A percentile compares a stretch with the other conserved stretches of the same genome.
Conservation (phyloP, 2,797 vertebrate species). For the Spinus olivaceus region DNA sequence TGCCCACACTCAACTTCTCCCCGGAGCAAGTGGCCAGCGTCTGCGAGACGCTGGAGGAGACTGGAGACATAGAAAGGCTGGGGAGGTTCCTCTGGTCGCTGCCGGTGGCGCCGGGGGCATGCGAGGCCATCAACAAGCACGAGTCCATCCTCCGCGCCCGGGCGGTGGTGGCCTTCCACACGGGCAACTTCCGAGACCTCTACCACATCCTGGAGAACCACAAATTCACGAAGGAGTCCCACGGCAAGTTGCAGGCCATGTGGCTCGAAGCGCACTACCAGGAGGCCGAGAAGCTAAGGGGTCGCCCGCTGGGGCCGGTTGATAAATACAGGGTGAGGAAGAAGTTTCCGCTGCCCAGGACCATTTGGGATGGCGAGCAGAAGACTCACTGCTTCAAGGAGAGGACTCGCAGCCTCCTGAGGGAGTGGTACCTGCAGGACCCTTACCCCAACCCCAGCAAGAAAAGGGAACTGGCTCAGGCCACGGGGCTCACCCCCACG, state of each 20-base stretch:
- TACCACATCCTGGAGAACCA: conserved; percentile 99
- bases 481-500: conserved; percentile 99
- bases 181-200: conserved; percentile 98
- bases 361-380: conserved; percentile 99
- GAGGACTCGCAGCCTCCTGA: conserved; percentile 96
- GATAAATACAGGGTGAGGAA: conserved; percentile 99
- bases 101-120: conserved; percentile 97
- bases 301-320: conserved; percentile 95
- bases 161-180: conserved; percentile 98
- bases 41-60: conserved; percentile 99
- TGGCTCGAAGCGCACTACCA: conserved; percentile 99
- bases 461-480: conserved; percentile 99
- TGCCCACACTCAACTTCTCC: conserved; percentile 99
- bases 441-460: conserved; percentile 99
- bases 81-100: conserved; percentile 98
- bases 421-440: conserved; percentile 99
- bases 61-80: conserved; percentile 98
- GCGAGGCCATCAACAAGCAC: conserved; percentile 99
- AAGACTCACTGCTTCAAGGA: conserved; percentile 99
- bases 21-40: conserved; percentile 99
- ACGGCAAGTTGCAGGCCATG: conserved; percentile 98
- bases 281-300: conserved; percentile 98
- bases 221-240: conserved; percentile 99
- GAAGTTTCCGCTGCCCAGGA: conserved; percentile 99
- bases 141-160: conserved; percentile 98